Evolutionary conservation across 2,888 invertebrate species (phyloP).

Genomic region (Scotopteryx bipunctaria): DNA sequence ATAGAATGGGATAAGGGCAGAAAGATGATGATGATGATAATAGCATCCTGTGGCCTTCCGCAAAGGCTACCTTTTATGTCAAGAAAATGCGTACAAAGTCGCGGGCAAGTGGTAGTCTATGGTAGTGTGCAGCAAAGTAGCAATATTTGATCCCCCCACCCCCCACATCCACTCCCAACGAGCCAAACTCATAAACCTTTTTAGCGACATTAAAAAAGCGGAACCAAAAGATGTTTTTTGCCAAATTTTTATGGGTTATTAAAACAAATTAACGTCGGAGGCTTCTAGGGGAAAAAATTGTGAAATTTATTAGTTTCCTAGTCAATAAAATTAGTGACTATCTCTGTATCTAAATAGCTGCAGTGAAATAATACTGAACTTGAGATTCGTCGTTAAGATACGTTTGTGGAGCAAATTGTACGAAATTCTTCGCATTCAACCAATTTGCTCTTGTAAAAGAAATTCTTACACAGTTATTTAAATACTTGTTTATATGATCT

Average conservation of each 20-base stretch:
- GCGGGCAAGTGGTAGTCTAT: too few species aligned
- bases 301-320: slow-evolving; percentile 77
- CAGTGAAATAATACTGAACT: slow-evolving; percentile 55
- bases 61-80: too few species aligned
- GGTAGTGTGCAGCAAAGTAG: too few species aligned
- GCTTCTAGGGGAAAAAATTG: slow-evolving; percentile 48
- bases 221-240: slow-evolving; percentile 62
- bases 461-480: too few species aligned
- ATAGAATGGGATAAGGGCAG: too few species aligned
- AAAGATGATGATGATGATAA: too few species aligned
- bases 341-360: slow-evolving; percentile 69
- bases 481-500: background rate
- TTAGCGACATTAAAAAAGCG: slow-evolving; percentile 66
- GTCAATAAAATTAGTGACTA: slow-evolving; percentile 72
- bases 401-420: slow-evolving; percentile 32
- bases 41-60: too few species aligned
- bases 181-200: slow-evolving; percentile 52
- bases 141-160: background rate
- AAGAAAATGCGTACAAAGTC: too few species aligned
- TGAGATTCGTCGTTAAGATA: slow-evolving; percentile 60
- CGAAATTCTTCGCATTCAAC: slow-evolving; percentile 8
- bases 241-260: slow-evolving; percentile 74
- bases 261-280: slow-evolving; percentile 70
- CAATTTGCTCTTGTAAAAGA: slow-evolving; percentile 2
- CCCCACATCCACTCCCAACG: slow-evolving; percentile 22